Percentiles rank a stretch among this genome's conserved stretches.
These are phyloP conservation scores for Telmatherina bonti DNA, from an alignment of 2,797 vertebrate species.

Conservation along the genomic window DNA sequence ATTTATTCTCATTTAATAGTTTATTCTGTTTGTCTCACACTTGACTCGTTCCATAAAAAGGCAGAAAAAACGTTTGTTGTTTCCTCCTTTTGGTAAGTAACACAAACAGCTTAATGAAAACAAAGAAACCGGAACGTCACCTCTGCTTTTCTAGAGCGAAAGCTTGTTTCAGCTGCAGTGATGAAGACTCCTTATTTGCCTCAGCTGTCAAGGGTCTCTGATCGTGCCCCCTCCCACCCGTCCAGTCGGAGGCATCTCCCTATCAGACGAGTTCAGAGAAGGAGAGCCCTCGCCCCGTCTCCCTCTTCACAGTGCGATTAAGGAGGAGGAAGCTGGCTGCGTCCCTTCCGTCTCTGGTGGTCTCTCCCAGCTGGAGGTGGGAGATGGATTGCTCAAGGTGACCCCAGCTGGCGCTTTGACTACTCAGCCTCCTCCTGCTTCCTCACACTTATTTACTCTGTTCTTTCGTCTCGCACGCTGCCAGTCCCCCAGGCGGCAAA, in stretches of 20 bases:
- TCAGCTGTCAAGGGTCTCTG: constrained; percentile 16
- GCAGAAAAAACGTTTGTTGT: neutral
- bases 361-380: constrained; percentile 36
- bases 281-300: constrained; percentile 36
- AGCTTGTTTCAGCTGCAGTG: constrained; percentile 14
- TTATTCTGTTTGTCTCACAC: neutral
- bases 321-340: constrained; percentile 10
- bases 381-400: constrained; percentile 66
- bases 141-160: neutral
- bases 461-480: constrained; percentile 3
- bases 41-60: neutral
- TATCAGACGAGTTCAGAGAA: constrained; percentile 10
- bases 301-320: constrained; percentile 37
- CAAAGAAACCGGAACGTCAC: neutral
- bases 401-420: constrained; percentile 37
- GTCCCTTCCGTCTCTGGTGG: constrained; percentile 8
- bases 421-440: constrained; percentile 18
- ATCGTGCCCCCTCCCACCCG: constrained; percentile 1
- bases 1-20: constrained; percentile 26
- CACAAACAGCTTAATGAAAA: neutral
- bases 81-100: neutral
- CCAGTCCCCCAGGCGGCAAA: constrained; percentile 3
- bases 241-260: constrained; percentile 11
- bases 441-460: constrained; percentile 35
- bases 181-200: constrained; percentile 27